Conservation (phyloP, 2,797 vertebrate species). For the Netta rufina region DNA sequence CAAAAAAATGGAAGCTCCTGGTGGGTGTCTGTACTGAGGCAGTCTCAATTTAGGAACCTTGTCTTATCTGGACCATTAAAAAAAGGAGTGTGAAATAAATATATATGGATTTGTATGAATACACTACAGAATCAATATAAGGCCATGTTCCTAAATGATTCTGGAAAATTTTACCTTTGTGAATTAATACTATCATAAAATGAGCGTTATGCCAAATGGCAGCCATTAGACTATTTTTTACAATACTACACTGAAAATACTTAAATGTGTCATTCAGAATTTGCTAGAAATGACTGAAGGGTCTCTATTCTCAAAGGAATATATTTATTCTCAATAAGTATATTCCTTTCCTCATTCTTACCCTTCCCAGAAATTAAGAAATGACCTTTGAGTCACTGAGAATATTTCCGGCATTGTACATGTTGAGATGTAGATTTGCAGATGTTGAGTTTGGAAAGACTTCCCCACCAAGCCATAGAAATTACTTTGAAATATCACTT, state of each 20-base stretch:
- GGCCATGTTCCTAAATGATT: not conserved
- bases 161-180: not conserved
- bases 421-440: not conserved
- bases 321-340: not conserved
- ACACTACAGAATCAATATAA: accelerated
- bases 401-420: not conserved
- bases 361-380: not conserved
- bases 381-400: not conserved
- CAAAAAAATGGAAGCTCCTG: not conserved
- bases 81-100: not conserved
- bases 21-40: not conserved
- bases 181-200: not conserved
- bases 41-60: not conserved
- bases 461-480: not conserved
- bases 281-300: not conserved
- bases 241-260: not conserved
- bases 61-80: not conserved
- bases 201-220: not conserved
- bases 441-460: not conserved
- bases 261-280: not conserved
- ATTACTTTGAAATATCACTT: not conserved
- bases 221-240: not conserved
- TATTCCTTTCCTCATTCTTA: not conserved
- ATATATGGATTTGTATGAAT: not conserved
- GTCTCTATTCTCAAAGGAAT: not conserved